Base-by-base conservation (phyloP, 1,140 invertebrate species). In the Holcopasites calliopsidis region DNA sequence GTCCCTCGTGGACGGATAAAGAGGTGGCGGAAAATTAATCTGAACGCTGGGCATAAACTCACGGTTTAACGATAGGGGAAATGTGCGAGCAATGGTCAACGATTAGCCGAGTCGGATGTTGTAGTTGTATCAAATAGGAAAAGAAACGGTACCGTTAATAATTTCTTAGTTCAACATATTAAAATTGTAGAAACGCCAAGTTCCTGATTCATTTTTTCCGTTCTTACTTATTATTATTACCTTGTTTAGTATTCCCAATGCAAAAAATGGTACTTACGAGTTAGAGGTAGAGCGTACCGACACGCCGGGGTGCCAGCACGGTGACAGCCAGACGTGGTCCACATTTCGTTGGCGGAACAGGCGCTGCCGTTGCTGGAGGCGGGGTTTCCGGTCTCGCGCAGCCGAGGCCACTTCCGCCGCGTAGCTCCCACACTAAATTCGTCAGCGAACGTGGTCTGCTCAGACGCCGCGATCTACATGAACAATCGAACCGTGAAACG, bases 371-470 rank as follows among this genome's bases (percentile, higher is more conserved):
- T 61, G 90, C 92, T 88, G 85, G 89, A 76, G 87, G 89, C 61
- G 89, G 93, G 87, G 90, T 93, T 91, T 89, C 90, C 72, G 87
- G 91, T 83, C 89, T 93, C 88, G 78, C 91, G 89, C 76, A 93
- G 87, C 90, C 92, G 87, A 87, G 85, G 35, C 86, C 89, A 50
- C 82, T 89, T 79, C 88, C 91, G 18, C 94, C 94, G 79, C 94
- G 93, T 69, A 95, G 89, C 87, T 96, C 95, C 96, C 96, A 97
- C 50, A 97, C 96, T 77, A 97, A 92, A 92, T 97, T 97, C 49
- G 96, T 97, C 84, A 97, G 92, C 70, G 96, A 97, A 78, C 96
- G 94, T 13, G 96, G 96, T 89, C 95, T 93, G 69, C 95, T 95
- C 73, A 96, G 86, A 80, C 95, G 94, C 78, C 95, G 92, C 58